These are phyloP conservation scores for Petrolisthes cinctipes DNA, from an alignment of 2,888 invertebrate species.

Conservation along the genomic window DNA sequence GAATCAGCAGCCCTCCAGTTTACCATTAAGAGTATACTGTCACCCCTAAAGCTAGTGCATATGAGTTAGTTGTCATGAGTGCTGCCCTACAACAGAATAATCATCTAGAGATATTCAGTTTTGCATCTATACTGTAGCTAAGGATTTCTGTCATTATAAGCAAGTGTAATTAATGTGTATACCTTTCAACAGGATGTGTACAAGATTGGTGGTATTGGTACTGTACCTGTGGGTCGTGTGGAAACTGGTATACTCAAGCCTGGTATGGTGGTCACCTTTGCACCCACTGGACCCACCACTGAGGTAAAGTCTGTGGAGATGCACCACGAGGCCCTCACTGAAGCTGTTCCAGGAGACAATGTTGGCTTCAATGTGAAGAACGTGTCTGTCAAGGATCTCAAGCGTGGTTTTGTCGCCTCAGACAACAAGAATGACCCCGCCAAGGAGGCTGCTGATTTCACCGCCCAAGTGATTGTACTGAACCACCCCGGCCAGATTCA, in stretches of 20 bases:
- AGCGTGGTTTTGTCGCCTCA: slow-evolving; percentile 98
- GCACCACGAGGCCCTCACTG: slow-evolving; percentile 98
- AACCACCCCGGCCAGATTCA: slow-evolving; percentile 99
- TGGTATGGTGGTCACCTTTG: slow-evolving; percentile 93
- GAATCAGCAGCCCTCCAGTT: too few species aligned
- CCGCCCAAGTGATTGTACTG: slow-evolving; percentile 97
- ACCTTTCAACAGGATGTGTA: slow-evolving; percentile 88
- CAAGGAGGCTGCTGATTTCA: slow-evolving; percentile 92
- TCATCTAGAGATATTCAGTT: too few species aligned
- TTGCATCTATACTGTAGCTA: too few species aligned
- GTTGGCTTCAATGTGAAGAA: slow-evolving; percentile 99
- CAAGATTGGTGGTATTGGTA: slow-evolving; percentile 99
- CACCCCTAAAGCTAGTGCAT: too few species aligned
- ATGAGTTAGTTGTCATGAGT: too few species aligned
- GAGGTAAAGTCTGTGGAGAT: slow-evolving; percentile 99
- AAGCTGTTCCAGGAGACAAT: slow-evolving; percentile 98
- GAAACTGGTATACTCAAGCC: slow-evolving; percentile 98
- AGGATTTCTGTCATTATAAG: too few species aligned
- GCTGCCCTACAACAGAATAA: too few species aligned
- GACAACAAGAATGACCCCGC: slow-evolving; percentile 98
- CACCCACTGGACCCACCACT: slow-evolving; percentile 95
- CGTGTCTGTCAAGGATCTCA: slow-evolving; percentile 99
- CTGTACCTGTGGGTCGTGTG: slow-evolving; percentile 99
- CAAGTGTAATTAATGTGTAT: too few species aligned
- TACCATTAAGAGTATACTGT: too few species aligned